Percentiles rank a stretch among this genome's conserved stretches.
Evolutionary conservation across 2,888 invertebrate species (phyloP).

Genomic region (Eretmocerus hayati): DNA sequence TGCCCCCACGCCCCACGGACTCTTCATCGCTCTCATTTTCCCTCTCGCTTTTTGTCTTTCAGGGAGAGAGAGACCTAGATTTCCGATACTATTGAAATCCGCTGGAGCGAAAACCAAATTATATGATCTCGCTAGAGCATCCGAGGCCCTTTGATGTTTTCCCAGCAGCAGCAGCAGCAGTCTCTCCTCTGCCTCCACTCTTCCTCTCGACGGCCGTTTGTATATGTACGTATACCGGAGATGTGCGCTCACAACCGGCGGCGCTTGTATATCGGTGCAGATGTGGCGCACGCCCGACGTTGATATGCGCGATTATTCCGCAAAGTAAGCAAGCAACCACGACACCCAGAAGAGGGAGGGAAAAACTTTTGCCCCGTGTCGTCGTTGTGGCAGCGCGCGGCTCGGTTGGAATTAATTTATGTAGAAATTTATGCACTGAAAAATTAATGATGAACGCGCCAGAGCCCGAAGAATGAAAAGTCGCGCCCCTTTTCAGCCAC

Average conservation of each 20-base stretch:
- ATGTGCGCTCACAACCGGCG: neutral
- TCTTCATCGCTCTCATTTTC: constrained; percentile 24
- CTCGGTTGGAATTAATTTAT: too few relatives aligned
- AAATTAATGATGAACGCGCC: too few relatives aligned
- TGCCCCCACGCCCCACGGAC: too few relatives aligned
- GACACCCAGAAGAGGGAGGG: neutral
- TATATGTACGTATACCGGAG: neutral
- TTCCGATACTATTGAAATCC: constrained; percentile 45
- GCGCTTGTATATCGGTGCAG: neutral
- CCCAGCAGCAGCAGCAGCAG: too few relatives aligned
- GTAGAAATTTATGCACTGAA: too few relatives aligned
- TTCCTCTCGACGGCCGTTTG: neutral
- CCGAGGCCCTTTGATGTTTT: constrained; percentile 39
- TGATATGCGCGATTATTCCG: neutral
- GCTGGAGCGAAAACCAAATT: constrained; percentile 45
- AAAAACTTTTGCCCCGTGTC: too few relatives aligned
- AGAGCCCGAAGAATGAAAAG: too few relatives aligned
- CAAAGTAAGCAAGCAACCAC: neutral
- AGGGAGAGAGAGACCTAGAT: constrained; percentile 28
- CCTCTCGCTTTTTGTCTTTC: neutral
- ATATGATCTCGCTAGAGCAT: constrained; percentile 38
- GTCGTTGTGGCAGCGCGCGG: too few relatives aligned
- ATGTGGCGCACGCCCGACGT: neutral
- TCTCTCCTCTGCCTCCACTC: too few relatives aligned
- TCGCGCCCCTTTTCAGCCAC: too few relatives aligned